A percentile compares a stretch with the other conserved stretches of the same genome.
phyloP scores from a whole-genome alignment of 1,140 invertebrate genomes.

The Hirudo medicinalis region DNA sequence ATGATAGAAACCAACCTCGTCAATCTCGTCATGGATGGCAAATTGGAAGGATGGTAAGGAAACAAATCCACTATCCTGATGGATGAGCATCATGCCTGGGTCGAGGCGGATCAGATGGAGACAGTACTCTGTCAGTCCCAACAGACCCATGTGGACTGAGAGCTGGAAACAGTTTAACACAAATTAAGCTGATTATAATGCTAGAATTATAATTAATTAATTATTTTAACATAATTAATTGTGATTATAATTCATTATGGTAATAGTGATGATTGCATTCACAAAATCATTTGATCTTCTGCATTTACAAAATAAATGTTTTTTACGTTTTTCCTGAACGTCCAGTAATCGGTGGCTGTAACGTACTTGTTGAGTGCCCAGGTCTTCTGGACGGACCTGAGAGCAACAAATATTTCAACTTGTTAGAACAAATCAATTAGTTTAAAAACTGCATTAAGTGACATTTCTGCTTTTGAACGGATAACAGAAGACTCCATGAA shows the following conservation, averaged over 20 bases:
- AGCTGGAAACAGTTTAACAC: conserved; percentile 46
- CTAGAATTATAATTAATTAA: no score
- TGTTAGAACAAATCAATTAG: no score
- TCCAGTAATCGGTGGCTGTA: conserved; percentile 88
- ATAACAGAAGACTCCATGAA: no score
- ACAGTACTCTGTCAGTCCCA: conserved; percentile 85
- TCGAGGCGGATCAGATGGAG: conserved; percentile 82
- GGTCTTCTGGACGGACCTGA: conserved; percentile 54
- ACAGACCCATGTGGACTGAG: conserved; percentile 74
- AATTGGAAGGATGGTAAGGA: conserved; percentile 94
- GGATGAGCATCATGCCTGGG: conserved; percentile 94
- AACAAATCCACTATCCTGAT: conserved; percentile 87
- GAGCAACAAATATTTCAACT: no score
- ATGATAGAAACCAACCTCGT: conserved; percentile 45
- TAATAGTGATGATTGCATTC: background rate
- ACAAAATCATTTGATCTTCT: no score
- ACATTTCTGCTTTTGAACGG: no score
- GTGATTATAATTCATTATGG: no score
- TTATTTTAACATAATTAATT: no score
- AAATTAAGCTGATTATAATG: no score
- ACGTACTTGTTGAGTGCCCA: conserved; percentile 75
- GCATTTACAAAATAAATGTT: conserved; percentile 24
- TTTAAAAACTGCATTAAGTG: no score
- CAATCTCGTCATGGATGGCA: conserved; percentile 79
- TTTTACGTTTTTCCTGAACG: conserved; percentile 89